Base-by-base conservation (phyloP, 2,888 invertebrate species). In the Eudasyphora cyanicolor region DNA sequence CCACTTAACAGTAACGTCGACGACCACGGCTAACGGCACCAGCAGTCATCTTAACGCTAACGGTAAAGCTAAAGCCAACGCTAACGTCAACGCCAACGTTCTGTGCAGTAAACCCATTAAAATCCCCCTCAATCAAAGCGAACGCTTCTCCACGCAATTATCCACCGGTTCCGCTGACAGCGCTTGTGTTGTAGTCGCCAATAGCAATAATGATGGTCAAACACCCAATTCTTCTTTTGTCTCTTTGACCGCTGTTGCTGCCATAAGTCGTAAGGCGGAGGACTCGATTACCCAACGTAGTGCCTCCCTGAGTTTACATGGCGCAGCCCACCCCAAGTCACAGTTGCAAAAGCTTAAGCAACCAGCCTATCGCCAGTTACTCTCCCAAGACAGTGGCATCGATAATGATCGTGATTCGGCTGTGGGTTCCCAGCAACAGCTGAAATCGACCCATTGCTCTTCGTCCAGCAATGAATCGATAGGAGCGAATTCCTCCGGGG, bases 301-400 rank as follows among this genome's bases (percentile, higher is more conserved):
- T 80, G 90, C 89, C 14, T 90, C 91, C 0, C 78, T 91, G 3
- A 91, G 90, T 45, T 70, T 90, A 38, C 89, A 89, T 24, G 89
- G 89, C 3, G 75, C 86, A 19, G 79, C 86, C 12, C 84, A 87
- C 73, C 85, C 87, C n/a, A 89, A 89, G 85, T 88, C 88, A 82
- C 88, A 88, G 29, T 82, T 88, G 83, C 88, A 87, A 45, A 86
- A 86, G 62, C 67, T 88, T 8, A 87, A 88, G 75, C 88, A 84
- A 29, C 85, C 85, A 29, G 79, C 79, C 35, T 81, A 84, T 67
- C 86, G 86, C 21, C 88, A 90, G 83, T 85, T 91, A 12, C 87
- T 92, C 76, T 92, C 92, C 21, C 91, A 91, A 81, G 92, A 92
- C 84, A 92, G 92, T 75, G 92, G 92, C 85, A 92, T 92, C 49